Evolutionary conservation across 2,888 invertebrate species (phyloP), one percentile per base, ranked within the genome.

Genomic region (Hololepta plana): DNA sequence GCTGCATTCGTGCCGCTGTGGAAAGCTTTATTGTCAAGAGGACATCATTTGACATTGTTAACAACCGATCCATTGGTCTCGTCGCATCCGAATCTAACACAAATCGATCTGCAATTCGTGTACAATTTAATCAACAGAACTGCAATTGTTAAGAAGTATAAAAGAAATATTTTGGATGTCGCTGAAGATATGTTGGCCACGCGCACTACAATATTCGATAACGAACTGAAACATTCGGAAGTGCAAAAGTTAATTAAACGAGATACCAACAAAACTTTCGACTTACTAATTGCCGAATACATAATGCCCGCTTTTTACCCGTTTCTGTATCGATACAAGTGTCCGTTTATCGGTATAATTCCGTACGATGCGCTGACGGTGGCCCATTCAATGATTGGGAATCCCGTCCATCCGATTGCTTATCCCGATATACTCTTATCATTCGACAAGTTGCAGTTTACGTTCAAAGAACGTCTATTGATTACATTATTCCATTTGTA

Each of bases 241-340:
- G 46, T 51, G 3, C 43, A 44, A 34, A 33, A 39, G 15, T 27
- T 52, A 7, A 45, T 51, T 9, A 32, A 44, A 11, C n/a, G n/a
- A n/a, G 40, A 47, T 31, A 28, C 39, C 17, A 39, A 34, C 15
- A 45, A 59, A 13, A 51, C 53, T 28, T 70, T 67, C 35, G 69
- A 70, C 42, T 40, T 67, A 15, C 57, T 67, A 1, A 46, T 70
- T 19, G 54, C 60, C 3, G 69, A 70, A 44, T 55, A 59, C n/a
- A 51, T 64, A 4, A 49, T 58, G 3, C 62, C 64, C 0, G 27
- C 60, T 0, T 39, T 61, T 19, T 61, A 59, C 29, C 62, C 57
- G 0, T 55, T 61, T 11, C 61, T 62, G 11, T 56, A 64, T 20
- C 60, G 60, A 35, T 67, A 67, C 38, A 44, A 59, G 15, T 57